Percentiles rank a stretch among this genome's conserved stretches.
Conservation (phyloP, 2,888 invertebrate species). For the Dasypolia templi region DNA sequence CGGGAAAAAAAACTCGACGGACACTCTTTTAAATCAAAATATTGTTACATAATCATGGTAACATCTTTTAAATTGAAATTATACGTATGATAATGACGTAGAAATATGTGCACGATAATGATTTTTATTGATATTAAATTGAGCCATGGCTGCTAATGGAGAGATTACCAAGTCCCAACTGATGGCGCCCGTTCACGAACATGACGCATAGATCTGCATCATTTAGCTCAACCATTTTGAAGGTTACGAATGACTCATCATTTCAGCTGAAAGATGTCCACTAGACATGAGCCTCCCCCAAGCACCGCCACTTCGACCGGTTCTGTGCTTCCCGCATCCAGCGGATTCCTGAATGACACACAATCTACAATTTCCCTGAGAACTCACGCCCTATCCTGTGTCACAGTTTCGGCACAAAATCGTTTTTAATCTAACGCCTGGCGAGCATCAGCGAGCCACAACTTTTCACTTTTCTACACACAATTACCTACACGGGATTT, state of each 20-base stretch:
- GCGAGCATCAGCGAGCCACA: slow-evolving; percentile 22
- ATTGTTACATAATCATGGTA: no score
- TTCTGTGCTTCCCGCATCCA: no score
- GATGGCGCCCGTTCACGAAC: neutral
- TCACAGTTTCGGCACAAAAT: slow-evolving; percentile 21
- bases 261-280: no score
- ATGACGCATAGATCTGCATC: neutral
- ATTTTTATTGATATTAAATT: no score
- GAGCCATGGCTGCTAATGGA: no score
- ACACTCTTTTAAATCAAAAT: neutral
- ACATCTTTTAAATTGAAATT: neutral
- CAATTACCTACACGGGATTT: neutral
- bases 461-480: slow-evolving; percentile 33
- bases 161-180: neutral
- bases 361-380: neutral
- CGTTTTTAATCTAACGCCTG: slow-evolving; percentile 34
- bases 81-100: neutral
- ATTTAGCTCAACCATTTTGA: neutral
- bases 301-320: no score
- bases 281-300: no score
- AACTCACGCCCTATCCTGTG: neutral
- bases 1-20: neutral
- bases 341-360: neutral
- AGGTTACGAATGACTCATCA: no score
- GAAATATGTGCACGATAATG: neutral